Conservation (phyloP, 1,140 invertebrate species). For the Rhysida immarginata region DNA sequence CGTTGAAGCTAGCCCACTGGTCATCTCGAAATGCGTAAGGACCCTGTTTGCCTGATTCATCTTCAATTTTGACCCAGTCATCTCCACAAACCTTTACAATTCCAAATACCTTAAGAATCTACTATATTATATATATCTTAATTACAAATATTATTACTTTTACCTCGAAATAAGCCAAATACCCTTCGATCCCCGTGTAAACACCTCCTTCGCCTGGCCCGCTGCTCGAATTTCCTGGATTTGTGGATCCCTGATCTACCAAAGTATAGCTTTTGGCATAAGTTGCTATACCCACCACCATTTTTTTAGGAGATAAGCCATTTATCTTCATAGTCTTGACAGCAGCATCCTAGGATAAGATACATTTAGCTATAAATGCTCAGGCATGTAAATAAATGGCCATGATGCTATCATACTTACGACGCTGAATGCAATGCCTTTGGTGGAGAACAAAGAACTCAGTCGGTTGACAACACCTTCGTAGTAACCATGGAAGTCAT, state of each 20-base stretch:
- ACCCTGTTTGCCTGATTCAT: neutral
- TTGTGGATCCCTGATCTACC: conserved; percentile 56
- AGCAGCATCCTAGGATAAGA: conserved; percentile 65
- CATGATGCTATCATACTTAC: too few relatives aligned
- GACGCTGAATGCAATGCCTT: too few relatives aligned
- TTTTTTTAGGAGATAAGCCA: conserved; percentile 63
- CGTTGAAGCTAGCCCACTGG: neutral
- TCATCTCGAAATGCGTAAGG: neutral
- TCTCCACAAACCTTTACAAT: neutral
- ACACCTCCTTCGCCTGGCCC: conserved; percentile 78
- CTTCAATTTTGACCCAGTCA: neutral
- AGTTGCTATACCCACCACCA: conserved; percentile 85
- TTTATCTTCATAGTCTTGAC: conserved; percentile 69
- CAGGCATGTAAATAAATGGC: too few relatives aligned
- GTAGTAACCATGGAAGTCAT: conserved; percentile 84
- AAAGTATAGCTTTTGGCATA: conserved; percentile 83
- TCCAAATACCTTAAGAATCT: too few relatives aligned
- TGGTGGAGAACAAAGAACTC: neutral
- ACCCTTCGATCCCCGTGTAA: conserved; percentile 78
- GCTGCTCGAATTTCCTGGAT: conserved; percentile 65
- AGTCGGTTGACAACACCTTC: conserved; percentile 31
- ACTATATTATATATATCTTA: too few relatives aligned
- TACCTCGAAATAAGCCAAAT: conserved; percentile 84
- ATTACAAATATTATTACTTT: too few relatives aligned
- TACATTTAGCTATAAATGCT: too few relatives aligned